Evolutionary conservation across 2,797 vertebrate species (phyloP), one percentile per base, ranked within the genome.

Genomic region (Orestias chungarensis): DNA sequence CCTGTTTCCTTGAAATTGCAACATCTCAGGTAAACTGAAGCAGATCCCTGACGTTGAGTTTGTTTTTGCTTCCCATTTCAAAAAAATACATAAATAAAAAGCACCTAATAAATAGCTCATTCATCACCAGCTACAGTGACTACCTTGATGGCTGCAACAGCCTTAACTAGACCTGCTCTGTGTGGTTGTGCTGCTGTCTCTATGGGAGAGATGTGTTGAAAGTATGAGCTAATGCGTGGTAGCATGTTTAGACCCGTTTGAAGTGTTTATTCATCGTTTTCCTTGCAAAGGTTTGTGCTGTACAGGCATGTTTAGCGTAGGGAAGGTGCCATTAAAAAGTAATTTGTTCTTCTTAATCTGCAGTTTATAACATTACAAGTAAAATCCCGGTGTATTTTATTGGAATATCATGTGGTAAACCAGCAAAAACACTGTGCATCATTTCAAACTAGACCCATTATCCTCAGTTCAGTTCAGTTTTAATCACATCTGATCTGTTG

Each of bases 41-140:
- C 76, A 91, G 80, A 90, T 84, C 86, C 76, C 69, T 23, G 69
- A 62, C 73, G 80, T 87, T 87, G 79, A 84, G 74, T 82, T 86
- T 82, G 81, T 82, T 88, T 3, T 44, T 25, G 50, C 27, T 54
- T 54, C 17, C n/a, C 15, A 89, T 81, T 64, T 65, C 80, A 81
- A 85, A 49, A 49, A 49, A n/a, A 87, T 74, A 84, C 78, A 83
- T n/a, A 44, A 17, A 15, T 12, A 46, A 1, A 47, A 87, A 76
- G 84, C 76, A 82, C 14, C 50, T 62, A 65, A 79, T 89, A 89
- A 88, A 91, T 90, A 81, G 84, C 76, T 82, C 85, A 80, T 88
- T 92, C 84, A 90, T 88, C 67, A 49, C 77, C 73, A 62, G 82
- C 35, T 2, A 92, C 91, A 92, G 88, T 78, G 38, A 40, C 74